Evolutionary conservation across 2,888 invertebrate species (phyloP).

Genomic region (Ceraclea dissimilis): DNA sequence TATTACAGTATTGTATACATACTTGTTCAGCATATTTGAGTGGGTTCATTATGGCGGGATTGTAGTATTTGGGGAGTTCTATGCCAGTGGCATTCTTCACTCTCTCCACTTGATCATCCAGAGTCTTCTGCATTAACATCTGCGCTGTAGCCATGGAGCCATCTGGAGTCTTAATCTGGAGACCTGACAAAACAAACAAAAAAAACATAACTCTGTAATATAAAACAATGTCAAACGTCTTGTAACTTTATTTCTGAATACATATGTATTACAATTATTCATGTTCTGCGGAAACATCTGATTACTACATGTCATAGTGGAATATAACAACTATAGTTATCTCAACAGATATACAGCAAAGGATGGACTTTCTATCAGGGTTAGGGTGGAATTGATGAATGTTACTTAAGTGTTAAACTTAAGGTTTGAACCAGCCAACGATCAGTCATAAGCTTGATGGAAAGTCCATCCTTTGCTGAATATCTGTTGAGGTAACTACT

Average conservation of each 20-base stretch:
- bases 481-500: no score
- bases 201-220: not conserved
- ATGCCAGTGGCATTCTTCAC: conserved; percentile 39
- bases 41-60: conserved; percentile 64
- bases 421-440: no score
- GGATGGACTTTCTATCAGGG: no score
- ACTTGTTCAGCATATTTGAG: conserved; percentile 78
- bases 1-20: not conserved
- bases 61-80: conserved; percentile 62
- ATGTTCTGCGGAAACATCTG: no score
- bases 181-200: conserved; percentile 31
- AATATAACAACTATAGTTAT: no score
- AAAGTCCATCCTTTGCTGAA: no score
- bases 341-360: no score
- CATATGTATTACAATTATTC: not conserved
- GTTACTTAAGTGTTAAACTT: no score
- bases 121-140: conserved; percentile 43
- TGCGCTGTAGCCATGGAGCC: conserved; percentile 50
- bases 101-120: conserved; percentile 36
- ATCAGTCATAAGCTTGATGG: no score
- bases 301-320: no score
- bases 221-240: not conserved
- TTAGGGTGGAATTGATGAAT: no score
- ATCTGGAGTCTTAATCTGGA: conserved; percentile 48
- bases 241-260: not conserved